Evolutionary conservation across 2,888 invertebrate genomes (phyloP).

Genomic region (Lacanobia oleracea): DNA sequence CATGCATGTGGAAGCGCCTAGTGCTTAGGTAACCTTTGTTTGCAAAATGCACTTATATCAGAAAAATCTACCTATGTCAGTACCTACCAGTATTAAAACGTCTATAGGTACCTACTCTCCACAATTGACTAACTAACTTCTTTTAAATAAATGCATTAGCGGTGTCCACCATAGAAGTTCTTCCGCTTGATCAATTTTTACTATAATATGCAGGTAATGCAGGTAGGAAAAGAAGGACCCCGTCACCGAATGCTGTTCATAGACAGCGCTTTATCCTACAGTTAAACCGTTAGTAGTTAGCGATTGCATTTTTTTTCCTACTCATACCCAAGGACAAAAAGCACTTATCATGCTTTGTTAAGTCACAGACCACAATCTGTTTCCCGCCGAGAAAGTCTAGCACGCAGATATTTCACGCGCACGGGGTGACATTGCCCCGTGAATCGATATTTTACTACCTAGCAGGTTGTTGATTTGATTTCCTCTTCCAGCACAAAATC

Average conservation of each 20-base stretch:
- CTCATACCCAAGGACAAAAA: too few relatives aligned
- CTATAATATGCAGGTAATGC: too few relatives aligned
- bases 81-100: too few relatives aligned
- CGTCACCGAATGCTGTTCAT: background rate
- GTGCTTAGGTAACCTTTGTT: constrained; percentile 29
- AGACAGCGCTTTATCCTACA: background rate
- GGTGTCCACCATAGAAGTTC: background rate
- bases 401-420: constrained; percentile 23
- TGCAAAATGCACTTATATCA: background rate
- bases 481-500: background rate
- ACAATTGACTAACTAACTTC: background rate
- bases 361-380: background rate
- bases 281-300: background rate
- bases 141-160: background rate
- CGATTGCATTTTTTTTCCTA: background rate
- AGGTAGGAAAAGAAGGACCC: background rate
- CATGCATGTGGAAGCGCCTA: constrained; percentile 25
- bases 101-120: background rate
- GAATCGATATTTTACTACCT: constrained; percentile 30
- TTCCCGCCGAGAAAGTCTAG: background rate
- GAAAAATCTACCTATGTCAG: constrained; percentile 1
- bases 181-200: constrained; percentile 7
- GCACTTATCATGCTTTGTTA: too few relatives aligned
- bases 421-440: constrained; percentile 12
- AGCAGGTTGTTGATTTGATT: constrained; percentile 27